Evolutionary conservation across 2,888 invertebrate genomes (phyloP).

Genomic region (Gymnosoma rotundatum): DNA sequence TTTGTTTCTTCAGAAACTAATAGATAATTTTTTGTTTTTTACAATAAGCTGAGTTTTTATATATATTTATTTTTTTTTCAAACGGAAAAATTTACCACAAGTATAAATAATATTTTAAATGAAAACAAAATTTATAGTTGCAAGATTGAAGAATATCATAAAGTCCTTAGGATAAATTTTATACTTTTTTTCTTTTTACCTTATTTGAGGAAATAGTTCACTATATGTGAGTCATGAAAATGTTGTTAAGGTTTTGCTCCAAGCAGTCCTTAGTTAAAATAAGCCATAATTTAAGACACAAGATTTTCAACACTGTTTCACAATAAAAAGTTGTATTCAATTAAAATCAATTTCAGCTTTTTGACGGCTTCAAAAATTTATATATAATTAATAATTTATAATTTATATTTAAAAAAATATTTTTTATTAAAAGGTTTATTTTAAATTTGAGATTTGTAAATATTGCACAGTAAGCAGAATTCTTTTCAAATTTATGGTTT

Average conservation of each 20-base stretch:
- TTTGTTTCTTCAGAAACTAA: too few relatives aligned
- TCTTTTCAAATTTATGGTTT: background rate
- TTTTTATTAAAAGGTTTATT: background rate
- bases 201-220: background rate
- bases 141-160: too few relatives aligned
- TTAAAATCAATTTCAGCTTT: background rate
- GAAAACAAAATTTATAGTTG: too few relatives aligned
- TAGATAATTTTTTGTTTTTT: too few relatives aligned
- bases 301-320: constrained; percentile 1
- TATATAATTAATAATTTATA: too few relatives aligned
- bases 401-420: background rate
- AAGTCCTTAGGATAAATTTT: too few relatives aligned
- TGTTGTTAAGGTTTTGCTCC: background rate
- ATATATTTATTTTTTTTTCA: too few relatives aligned
- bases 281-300: background rate
- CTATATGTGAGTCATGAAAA: background rate
- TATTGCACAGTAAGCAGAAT: constrained; percentile 20
- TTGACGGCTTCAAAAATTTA: background rate
- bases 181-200: background rate
- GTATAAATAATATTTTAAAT: too few relatives aligned
- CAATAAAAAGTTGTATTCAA: background rate
- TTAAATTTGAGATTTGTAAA: background rate
- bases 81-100: too few relatives aligned
- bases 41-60: too few relatives aligned
- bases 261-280: background rate